A percentile compares a stretch with the other conserved stretches of the same genome.
Evolutionary conservation across 1,140 invertebrate genomes (phyloP).

Genomic region (Ridgeia piscesae): DNA sequence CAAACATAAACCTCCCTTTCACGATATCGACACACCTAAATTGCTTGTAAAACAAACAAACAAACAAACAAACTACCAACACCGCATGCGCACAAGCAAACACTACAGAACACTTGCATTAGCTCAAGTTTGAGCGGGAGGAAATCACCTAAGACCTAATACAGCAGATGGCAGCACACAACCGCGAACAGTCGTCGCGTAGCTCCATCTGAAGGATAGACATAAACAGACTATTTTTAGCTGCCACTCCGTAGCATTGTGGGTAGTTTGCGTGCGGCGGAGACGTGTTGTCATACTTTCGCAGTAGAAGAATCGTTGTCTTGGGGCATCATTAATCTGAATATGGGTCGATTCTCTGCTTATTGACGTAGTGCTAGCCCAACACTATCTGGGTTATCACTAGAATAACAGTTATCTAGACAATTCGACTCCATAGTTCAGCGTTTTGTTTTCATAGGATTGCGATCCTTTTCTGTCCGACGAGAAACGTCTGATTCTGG

Average conservation of each 20-base stretch:
- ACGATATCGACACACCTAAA: too few species aligned
- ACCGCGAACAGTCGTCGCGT: not conserved
- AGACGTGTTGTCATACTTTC: not conserved
- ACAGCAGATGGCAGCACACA: not conserved
- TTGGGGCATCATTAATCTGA: not conserved
- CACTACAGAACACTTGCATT: too few species aligned
- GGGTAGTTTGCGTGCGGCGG: not conserved
- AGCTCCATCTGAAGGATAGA: not conserved
- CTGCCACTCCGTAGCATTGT: not conserved
- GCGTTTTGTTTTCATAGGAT: not conserved
- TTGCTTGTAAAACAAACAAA: too few species aligned
- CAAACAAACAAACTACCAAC: too few species aligned
- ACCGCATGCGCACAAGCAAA: too few species aligned
- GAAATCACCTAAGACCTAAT: too few species aligned
- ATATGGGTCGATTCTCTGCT: slow-evolving; percentile 4
- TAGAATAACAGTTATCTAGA: not conserved
- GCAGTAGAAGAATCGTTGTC: not conserved
- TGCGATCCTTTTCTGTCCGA: not conserved
- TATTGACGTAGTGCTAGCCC: not conserved
- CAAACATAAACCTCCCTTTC: too few species aligned
- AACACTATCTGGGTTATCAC: slow-evolving; percentile 5
- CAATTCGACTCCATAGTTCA: not conserved
- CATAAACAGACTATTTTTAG: not conserved
- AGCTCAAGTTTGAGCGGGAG: too few species aligned
- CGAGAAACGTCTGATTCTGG: not conserved